Conservation (phyloP, 2,888 invertebrate species). For the Macrophya alboannulata region DNA sequence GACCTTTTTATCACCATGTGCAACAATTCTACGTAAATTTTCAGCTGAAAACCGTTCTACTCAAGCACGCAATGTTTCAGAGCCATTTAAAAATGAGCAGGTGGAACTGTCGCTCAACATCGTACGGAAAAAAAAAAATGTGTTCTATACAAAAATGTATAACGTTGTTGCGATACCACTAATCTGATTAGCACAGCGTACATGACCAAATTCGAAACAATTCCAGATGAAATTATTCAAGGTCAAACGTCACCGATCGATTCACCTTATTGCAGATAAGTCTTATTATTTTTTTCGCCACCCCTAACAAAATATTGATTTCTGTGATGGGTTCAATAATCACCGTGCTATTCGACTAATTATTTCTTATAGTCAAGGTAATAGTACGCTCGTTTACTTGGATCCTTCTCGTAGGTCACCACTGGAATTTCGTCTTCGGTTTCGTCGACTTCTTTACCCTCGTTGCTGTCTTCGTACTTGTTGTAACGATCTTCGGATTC, state of each 20-base stretch:
- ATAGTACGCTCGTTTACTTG: slow-evolving; percentile 66
- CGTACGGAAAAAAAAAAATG: slow-evolving; percentile 16
- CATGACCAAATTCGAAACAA: slow-evolving; percentile 9
- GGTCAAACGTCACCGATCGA: slow-evolving; percentile 2
- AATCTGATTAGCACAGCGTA: slow-evolving; percentile 16
- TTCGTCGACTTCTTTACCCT: slow-evolving; percentile 54
- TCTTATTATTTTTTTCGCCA: slow-evolving; percentile 8
- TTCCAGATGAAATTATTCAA: slow-evolving; percentile 17
- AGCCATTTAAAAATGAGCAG: slow-evolving; percentile 7
- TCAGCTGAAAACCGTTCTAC: background rate
- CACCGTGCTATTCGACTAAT: background rate
- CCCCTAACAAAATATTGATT: background rate
- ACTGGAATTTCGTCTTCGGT: slow-evolving; percentile 27
- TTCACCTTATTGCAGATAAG: background rate
- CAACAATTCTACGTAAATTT: background rate
- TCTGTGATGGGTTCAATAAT: background rate
- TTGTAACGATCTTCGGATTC: slow-evolving; percentile 20
- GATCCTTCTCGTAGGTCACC: slow-evolving; percentile 64
- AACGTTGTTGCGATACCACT: background rate
- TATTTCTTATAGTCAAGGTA: slow-evolving; percentile 64
- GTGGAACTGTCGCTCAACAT: background rate
- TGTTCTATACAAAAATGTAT: background rate
- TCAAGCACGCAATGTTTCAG: background rate
- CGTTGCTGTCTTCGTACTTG: background rate
- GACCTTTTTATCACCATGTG: background rate